Evolutionary conservation across 35 echinoderm and acorn worm genomes (phyloP).

Genomic region (Heliocidaris erythrogramma): DNA sequence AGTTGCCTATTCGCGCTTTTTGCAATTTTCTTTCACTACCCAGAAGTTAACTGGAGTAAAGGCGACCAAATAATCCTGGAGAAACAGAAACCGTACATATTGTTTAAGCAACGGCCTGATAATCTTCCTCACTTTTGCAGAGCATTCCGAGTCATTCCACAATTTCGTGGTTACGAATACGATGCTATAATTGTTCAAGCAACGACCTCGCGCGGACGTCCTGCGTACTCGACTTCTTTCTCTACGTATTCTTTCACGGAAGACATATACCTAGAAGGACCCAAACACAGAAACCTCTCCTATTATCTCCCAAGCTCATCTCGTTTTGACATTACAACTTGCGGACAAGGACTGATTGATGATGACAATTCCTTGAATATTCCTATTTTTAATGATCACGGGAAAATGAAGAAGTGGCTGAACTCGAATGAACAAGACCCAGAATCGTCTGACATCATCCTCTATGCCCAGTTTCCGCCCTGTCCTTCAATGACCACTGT

Average conservation of each 20-base stretch:
- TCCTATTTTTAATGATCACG: neutral
- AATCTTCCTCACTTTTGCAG: neutral
- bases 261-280: neutral
- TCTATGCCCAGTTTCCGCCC: neutral
- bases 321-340: neutral
- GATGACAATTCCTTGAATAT: neutral
- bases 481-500: neutral
- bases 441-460: neutral
- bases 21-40: neutral
- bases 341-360: neutral
- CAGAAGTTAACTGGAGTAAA: neutral
- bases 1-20: neutral
- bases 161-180: neutral
- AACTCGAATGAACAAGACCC: constrained; percentile 19
- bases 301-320: constrained; percentile 15
- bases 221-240: neutral
- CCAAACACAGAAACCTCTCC: neutral
- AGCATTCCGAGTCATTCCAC: neutral
- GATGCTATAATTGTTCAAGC: neutral
- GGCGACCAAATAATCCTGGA: neutral
- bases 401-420: neutral
- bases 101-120: neutral
- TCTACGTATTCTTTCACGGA: constrained; percentile 24
- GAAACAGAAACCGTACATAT: neutral
- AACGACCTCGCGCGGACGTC: neutral